Conservation (phyloP, 1,140 invertebrate genomes). For the Microplitis demolitor region DNA sequence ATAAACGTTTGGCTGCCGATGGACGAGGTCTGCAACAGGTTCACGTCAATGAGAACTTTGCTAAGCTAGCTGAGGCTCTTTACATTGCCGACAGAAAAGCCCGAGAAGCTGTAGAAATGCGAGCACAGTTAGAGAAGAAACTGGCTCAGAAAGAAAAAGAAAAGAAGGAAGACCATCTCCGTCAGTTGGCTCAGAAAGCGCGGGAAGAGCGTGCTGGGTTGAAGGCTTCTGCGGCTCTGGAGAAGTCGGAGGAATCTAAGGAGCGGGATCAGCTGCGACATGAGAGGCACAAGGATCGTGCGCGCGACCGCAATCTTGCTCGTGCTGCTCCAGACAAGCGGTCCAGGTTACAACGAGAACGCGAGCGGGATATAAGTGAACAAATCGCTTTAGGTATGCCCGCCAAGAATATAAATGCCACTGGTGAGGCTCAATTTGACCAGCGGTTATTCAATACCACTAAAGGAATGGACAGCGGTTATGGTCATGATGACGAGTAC, state of each 20-base stretch:
- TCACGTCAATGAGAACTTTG: conserved; percentile 99
- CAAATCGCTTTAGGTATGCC: conserved; percentile 97
- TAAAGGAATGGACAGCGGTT: conserved; percentile 96
- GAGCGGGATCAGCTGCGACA: conserved; percentile 90
- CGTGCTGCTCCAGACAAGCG: conserved; percentile 94
- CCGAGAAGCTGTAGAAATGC: conserved; percentile 93
- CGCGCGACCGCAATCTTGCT: conserved; percentile 90
- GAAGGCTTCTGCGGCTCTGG: conserved; percentile 58
- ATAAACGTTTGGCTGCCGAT: conserved; percentile 97
- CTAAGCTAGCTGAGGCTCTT: conserved; percentile 94
- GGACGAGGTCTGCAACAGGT: conserved; percentile 95
- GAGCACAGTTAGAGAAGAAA: conserved; percentile 95
- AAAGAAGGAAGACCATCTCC: conserved; percentile 94
- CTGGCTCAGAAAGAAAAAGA: conserved; percentile 98
- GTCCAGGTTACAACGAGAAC: conserved; percentile 84
- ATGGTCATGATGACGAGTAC: conserved; percentile 97
- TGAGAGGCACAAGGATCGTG: conserved; percentile 90
- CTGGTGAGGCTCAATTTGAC: conserved; percentile 91
- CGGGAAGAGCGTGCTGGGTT: conserved; percentile 92
- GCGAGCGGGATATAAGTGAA: conserved; percentile 97
- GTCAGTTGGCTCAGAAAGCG: conserved; percentile 92
- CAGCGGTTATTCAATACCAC: conserved; percentile 94
- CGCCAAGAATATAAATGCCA: conserved; percentile 72
- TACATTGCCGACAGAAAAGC: conserved; percentile 99
- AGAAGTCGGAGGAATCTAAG: conserved; percentile 74